Percentiles rank a stretch among this genome's conserved stretches.
Conservation (phyloP, 2,888 invertebrate species). For the Cerastoderma edule region DNA sequence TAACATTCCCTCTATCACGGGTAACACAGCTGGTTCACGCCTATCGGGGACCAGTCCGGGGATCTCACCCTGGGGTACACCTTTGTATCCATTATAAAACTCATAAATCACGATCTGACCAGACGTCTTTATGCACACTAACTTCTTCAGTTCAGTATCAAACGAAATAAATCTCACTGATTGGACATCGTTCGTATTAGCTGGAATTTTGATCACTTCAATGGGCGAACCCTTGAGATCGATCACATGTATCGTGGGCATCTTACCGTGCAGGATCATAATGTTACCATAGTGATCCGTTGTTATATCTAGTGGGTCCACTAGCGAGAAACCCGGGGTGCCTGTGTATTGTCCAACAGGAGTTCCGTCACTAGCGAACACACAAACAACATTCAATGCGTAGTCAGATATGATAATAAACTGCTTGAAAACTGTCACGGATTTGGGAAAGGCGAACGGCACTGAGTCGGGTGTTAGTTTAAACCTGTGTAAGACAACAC, state of each 20-base stretch:
- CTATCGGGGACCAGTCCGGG: background rate
- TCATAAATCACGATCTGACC: slow-evolving; percentile 46
- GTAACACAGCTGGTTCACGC: slow-evolving; percentile 31
- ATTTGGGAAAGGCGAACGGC: slow-evolving; percentile 32
- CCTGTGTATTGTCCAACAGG: slow-evolving; percentile 48
- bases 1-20: slow-evolving; percentile 53
- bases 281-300: slow-evolving; percentile 49
- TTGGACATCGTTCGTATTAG: slow-evolving; percentile 1
- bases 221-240: slow-evolving; percentile 37
- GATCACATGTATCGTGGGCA: slow-evolving; percentile 48
- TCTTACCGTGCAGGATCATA: slow-evolving; percentile 48
- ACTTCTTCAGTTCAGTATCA: slow-evolving; percentile 24
- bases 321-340: slow-evolving; percentile 34
- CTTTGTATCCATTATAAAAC: slow-evolving; percentile 41
- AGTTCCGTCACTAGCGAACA: slow-evolving; percentile 38
- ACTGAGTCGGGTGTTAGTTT: slow-evolving; percentile 26
- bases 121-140: slow-evolving; percentile 34
- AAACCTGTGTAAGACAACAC: slow-evolving; percentile 27
- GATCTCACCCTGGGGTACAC: slow-evolving; percentile 27
- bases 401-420: slow-evolving; percentile 44
- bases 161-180: slow-evolving; percentile 40
- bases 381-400: slow-evolving; percentile 41
- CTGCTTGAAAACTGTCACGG: slow-evolving; percentile 40
- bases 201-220: slow-evolving; percentile 46
- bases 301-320: slow-evolving; percentile 45